Evolutionary conservation across 2,888 invertebrate species (phyloP), one percentile per base, ranked within the genome.

Genomic region (Aleiodes leptofemur): DNA sequence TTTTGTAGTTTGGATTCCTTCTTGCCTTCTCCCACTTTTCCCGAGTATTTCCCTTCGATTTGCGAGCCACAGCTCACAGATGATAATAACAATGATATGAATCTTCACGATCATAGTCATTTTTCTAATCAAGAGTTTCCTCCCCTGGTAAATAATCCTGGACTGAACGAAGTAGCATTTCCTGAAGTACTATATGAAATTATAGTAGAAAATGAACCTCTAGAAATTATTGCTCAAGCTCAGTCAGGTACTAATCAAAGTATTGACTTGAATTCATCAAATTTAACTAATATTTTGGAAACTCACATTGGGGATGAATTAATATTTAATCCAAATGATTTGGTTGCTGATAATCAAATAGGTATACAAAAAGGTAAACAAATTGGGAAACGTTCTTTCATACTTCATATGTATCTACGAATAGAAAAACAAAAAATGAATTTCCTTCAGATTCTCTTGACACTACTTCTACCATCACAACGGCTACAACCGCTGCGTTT

Each of bases 211-310:
- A 61, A 61, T 61, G 34, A 61, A 61, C 61, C 16, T 61, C n/a
- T 34, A 61, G 16, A 61, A 61, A 61, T 34, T 38, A n/a, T 14
- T n/a, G 29, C 61, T 61, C n/a, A 61, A 61, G 61, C 61, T 61
- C 61, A 61, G 61, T 31, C 61, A 61, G 61, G 61, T 61, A 61
- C 61, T 61, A 34, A 61, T 61, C n/a, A 61, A 61, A 61, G 61
- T 61, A 34, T 11, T 14, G 14, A 61, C 34, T 61, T 61, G 34
- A 34, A 61, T 34, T 61, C 34, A 61, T 61, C 34, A 38, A 61
- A 61, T 61, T 61, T 61, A 61, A 5, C 34, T 38, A 34, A 61
- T 61, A 4, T 61, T 61, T 61, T 61, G 61, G 13, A 61, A 61
- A 31, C 13, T 61, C 29, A 61, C n/a, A 61, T 61, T 61, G 61